Evolutionary conservation across 2,888 invertebrate species (phyloP).

Genomic region (Periphyllus acericola): DNA sequence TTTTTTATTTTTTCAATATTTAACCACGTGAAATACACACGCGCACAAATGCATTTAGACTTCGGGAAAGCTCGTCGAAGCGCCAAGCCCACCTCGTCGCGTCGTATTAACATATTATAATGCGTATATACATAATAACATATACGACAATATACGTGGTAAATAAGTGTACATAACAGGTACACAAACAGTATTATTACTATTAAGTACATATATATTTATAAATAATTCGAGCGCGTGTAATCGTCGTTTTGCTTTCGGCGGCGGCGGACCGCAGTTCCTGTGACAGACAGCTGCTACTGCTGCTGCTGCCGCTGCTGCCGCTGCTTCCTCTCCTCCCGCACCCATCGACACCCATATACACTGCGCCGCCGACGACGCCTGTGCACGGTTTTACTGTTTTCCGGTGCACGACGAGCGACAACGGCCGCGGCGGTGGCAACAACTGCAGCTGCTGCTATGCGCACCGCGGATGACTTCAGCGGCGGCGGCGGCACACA

Average conservation of each 20-base stretch:
- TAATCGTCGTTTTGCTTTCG: slow-evolving; percentile 42
- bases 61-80: slow-evolving; percentile 6
- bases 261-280: slow-evolving; percentile 42
- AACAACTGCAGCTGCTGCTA: not conserved
- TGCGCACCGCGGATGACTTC: not conserved
- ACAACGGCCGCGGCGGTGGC: not conserved
- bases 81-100: not conserved
- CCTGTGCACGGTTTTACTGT: slow-evolving; percentile 2
- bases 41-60: not conserved
- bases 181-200: not conserved
- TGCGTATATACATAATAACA: too few species aligned
- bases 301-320: not conserved
- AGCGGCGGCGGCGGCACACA: not conserved
- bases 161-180: not conserved
- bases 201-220: not conserved
- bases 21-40: not conserved
- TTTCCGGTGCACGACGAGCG: slow-evolving; percentile 37
- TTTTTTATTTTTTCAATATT: not conserved
- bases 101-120: not conserved
- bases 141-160: too few species aligned
- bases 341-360: not conserved
- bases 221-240: slow-evolving; percentile 1
- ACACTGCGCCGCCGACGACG: not conserved
- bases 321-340: not conserved
- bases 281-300: slow-evolving; percentile 25